phyloP scores from a whole-genome alignment of 2,797 vertebrate genomes.

The Chelon labrosus region DNA sequence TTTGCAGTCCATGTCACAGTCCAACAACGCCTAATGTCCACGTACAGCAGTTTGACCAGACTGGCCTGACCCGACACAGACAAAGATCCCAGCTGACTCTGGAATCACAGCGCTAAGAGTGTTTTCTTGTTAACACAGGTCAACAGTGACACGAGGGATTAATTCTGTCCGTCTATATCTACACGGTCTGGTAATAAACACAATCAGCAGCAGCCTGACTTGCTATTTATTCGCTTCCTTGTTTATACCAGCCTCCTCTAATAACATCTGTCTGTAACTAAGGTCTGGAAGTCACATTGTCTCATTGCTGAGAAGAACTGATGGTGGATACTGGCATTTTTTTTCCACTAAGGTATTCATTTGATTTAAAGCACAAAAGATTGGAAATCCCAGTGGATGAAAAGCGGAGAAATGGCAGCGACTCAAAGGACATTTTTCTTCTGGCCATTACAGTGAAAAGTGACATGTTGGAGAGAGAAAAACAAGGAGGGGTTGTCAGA shows the following conservation, averaged over 20 bases:
- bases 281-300: slow-evolving; percentile 41
- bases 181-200: slow-evolving; percentile 59
- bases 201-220: slow-evolving; percentile 36
- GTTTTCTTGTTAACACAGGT: slow-evolving; percentile 61
- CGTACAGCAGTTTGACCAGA: slow-evolving; percentile 33
- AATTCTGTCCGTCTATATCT: slow-evolving; percentile 57
- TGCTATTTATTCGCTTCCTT: slow-evolving; percentile 25
- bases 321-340: slow-evolving; percentile 8
- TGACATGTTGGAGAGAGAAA: slow-evolving; percentile 20
- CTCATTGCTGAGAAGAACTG: slow-evolving; percentile 2
- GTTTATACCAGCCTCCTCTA: slow-evolving; percentile 7
- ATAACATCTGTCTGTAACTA: slow-evolving; percentile 11
- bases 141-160: slow-evolving; percentile 67
- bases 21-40: slow-evolving; percentile 20
- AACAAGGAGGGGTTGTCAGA: slow-evolving; percentile 27
- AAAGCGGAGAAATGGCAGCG: slow-evolving; percentile 5
- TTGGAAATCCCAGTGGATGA: slow-evolving; percentile 8
- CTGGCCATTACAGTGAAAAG: slow-evolving; percentile 26
- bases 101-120: slow-evolving; percentile 46
- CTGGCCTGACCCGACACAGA: slow-evolving; percentile 21
- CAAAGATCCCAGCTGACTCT: slow-evolving; percentile 36
- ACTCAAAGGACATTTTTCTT: slow-evolving; percentile 26
- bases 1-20: slow-evolving; percentile 9
- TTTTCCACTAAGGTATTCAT: slow-evolving; percentile 12
- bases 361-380: slow-evolving; percentile 12